A percentile compares a stretch with the other conserved stretches of the same genome.
These are phyloP conservation scores for Chroicocephalus ridibundus DNA, from an alignment of 2,113 vertebrate genomes.

Conservation along the genomic window DNA sequence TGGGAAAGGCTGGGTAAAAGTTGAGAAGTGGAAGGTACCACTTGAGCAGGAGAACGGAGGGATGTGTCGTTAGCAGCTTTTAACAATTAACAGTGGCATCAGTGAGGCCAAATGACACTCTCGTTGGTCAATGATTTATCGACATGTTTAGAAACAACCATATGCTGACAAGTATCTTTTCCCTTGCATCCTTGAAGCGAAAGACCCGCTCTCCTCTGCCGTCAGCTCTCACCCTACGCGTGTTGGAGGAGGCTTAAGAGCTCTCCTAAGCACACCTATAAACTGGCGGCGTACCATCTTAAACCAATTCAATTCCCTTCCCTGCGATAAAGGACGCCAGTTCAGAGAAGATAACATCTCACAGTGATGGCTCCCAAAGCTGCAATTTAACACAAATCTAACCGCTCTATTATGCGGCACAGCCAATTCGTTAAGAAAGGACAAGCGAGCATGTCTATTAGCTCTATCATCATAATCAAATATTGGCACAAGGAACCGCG, in stretches of 20 bases:
- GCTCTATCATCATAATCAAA: slow-evolving; percentile 28
- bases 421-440: slow-evolving; percentile 58
- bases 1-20: background rate
- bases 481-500: slow-evolving; percentile 35
- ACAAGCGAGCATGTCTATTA: slow-evolving; percentile 9
- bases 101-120: background rate
- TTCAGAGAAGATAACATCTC: slow-evolving; percentile 55
- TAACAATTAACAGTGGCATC: background rate
- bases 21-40: background rate
- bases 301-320: slow-evolving; percentile 63
- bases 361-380: slow-evolving; percentile 58
- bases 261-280: slow-evolving; percentile 51
- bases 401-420: slow-evolving; percentile 29
- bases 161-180: background rate
- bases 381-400: slow-evolving; percentile 33
- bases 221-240: background rate
- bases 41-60: background rate
- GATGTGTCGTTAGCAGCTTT: background rate
- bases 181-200: background rate
- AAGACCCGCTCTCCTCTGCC: background rate
- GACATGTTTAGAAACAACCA: background rate
- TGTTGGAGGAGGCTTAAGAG: slow-evolving; percentile 15
- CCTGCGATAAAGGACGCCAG: slow-evolving; percentile 42
- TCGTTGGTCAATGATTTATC: background rate
- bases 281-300: slow-evolving; percentile 24